phyloP scores from a whole-genome alignment of 2,113 vertebrate species.

The Apodemus speciosus region DNA sequence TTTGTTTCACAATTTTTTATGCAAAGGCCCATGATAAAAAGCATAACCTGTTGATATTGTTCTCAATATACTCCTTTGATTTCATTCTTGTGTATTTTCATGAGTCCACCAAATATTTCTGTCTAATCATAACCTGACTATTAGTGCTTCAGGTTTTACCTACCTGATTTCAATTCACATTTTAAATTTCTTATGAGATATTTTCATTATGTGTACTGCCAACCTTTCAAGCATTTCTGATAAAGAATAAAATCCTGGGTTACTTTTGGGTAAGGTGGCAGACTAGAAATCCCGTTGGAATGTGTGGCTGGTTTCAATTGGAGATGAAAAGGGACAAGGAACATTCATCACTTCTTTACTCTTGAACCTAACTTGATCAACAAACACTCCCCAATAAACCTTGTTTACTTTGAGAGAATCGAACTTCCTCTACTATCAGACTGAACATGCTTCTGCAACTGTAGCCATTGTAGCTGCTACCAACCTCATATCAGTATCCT shows the following conservation, averaged over 20 bases:
- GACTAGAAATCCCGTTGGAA: background rate
- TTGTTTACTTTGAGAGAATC: background rate
- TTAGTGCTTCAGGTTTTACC: background rate
- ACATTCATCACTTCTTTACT: background rate
- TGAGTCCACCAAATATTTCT: background rate
- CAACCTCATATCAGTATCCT: background rate
- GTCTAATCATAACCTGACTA: background rate
- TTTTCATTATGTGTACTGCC: background rate
- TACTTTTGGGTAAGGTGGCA: background rate
- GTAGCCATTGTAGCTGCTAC: background rate
- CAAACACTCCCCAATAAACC: background rate
- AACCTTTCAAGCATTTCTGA: background rate
- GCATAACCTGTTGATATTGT: background rate
- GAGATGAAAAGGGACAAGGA: background rate
- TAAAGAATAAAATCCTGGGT: background rate
- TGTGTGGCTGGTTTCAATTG: background rate
- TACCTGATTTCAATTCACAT: background rate
- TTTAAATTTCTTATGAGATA: background rate
- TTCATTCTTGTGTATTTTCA: background rate
- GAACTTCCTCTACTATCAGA: background rate
- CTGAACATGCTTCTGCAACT: background rate
- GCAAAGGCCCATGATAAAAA: background rate
- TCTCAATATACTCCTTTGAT: background rate
- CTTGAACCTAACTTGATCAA: background rate
- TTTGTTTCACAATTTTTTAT: slow-evolving; percentile 43